Percentiles rank a stretch among this genome's conserved stretches.
Conservation (phyloP, 37 sponge, comb jelly and placozoan species). For the Halisarca cf. caerulea region DNA sequence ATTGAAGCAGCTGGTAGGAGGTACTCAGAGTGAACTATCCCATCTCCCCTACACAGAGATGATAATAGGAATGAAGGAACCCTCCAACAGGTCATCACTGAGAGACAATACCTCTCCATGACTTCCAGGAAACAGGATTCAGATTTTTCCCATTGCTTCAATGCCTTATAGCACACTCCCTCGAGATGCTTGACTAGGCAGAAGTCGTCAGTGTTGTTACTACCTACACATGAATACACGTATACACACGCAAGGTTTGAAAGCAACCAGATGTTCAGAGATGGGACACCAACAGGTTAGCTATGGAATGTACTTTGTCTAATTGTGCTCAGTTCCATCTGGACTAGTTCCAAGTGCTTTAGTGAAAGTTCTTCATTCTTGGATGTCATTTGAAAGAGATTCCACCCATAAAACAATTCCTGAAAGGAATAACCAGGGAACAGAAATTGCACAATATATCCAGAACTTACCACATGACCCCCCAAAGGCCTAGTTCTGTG, state of each 20-base stretch:
- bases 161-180: constrained; percentile 58
- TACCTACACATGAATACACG: not conserved
- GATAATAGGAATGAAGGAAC: not conserved
- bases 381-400: constrained; percentile 52
- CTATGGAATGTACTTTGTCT: no score
- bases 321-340: constrained; percentile 43
- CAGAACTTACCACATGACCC: not conserved
- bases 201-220: constrained; percentile 42
- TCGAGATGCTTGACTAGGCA: constrained; percentile 66
- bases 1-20: constrained; percentile 58
- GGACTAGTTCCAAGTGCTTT: constrained; percentile 2
- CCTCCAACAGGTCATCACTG: no score
- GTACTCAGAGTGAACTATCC: constrained; percentile 52
- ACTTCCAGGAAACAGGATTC: constrained; percentile 44
- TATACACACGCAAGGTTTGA: no score
- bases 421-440: not conserved
- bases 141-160: constrained; percentile 56
- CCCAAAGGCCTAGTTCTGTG: not conserved
- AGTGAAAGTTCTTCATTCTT: constrained; percentile 37
- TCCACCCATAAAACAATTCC: constrained; percentile 85
- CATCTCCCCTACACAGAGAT: constrained; percentile 33
- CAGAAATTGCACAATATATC: not conserved
- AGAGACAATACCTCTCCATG: constrained; percentile 45
- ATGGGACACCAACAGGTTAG: no score
- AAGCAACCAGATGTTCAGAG: no score